Conservation (phyloP, 2,113 vertebrate genomes). For the Emberiza fucata region DNA sequence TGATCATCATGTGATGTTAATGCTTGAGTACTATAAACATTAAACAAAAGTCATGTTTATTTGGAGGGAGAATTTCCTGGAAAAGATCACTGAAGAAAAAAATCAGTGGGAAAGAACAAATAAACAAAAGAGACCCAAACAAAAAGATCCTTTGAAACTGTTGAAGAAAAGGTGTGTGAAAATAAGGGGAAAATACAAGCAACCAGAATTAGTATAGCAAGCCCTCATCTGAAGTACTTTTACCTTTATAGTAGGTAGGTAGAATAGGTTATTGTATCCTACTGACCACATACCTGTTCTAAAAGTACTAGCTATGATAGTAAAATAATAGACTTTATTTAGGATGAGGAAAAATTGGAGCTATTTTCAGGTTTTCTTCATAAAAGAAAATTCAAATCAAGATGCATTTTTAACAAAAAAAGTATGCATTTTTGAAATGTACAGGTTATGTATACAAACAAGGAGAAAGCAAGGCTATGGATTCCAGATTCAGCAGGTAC, state of each 20-base stretch:
- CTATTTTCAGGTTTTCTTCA: neutral
- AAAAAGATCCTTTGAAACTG: neutral
- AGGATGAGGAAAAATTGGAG: neutral
- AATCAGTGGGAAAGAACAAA: neutral
- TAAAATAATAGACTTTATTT: neutral
- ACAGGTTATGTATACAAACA: neutral
- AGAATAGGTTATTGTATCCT: neutral
- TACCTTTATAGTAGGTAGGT: too few relatives aligned
- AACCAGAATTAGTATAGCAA: neutral
- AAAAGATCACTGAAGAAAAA: neutral
- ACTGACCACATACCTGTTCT: neutral
- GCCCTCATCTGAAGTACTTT: neutral
- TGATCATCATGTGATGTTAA: neutral
- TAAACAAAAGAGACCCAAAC: too few relatives aligned
- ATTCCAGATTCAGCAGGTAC: neutral
- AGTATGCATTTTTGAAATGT: too few relatives aligned
- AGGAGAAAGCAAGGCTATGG: rapidly evolving
- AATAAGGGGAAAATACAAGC: neutral
- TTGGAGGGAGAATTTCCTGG: neutral
- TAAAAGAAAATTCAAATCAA: neutral
- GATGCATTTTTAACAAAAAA: neutral
- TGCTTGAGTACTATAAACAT: neutral
- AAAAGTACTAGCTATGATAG: neutral
- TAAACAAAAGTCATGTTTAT: neutral
- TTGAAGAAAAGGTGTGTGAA: neutral